Base-by-base conservation (phyloP, 2,797 vertebrate species). In the Myioborus miniatus region DNA sequence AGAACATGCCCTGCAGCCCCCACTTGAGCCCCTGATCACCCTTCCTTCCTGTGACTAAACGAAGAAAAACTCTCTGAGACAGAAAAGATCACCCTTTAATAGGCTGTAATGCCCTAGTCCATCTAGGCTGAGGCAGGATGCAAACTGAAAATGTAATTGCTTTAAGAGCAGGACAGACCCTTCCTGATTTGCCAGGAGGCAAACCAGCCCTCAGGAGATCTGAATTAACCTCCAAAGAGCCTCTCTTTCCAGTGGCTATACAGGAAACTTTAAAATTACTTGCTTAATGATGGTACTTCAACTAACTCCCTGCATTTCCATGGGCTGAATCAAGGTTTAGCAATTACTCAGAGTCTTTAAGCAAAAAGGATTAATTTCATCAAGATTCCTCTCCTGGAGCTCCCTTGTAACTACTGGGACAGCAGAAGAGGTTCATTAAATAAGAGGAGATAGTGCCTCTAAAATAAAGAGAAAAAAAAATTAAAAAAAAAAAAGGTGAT, bases 11-110 rank as follows among this genome's bases (percentile, higher is more conserved):
- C 50, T 67, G 77, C 44, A 93, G 65, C 20, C 36, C 53, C 23
- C 17, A 29, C 55, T 8, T 86, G 70, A 81, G 72, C 49, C 36
- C 34, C 82, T 67, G 53, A n/a, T 44, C 49, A 53, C 50, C 36
- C 36, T 76, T 90, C 55, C 55, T 92, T 94, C 86, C 86, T 83
- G 63, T 93, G 88, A 90, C 56, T 94, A 94, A 90, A 89, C 24
- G 83, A 82, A 87, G 52, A 79, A 94, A 79, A 90, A 72, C 74
- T 81, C 53, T 29, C 20, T 26, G 52, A 56, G 75, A 59, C 59
- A 89, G 44, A 60, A 81, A 70, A 69, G 67, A 87, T 76, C 65
- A 78, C 46, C 55, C n/a, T 81, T 63, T 43, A 93, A 92, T 80
- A 26, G 9, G 9, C 34, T 75, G 60, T 23, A 64, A 64, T 30